These are phyloP conservation scores for Eurytoma adleriae DNA, from an alignment of 2,888 invertebrate genomes.

Conservation along the genomic window DNA sequence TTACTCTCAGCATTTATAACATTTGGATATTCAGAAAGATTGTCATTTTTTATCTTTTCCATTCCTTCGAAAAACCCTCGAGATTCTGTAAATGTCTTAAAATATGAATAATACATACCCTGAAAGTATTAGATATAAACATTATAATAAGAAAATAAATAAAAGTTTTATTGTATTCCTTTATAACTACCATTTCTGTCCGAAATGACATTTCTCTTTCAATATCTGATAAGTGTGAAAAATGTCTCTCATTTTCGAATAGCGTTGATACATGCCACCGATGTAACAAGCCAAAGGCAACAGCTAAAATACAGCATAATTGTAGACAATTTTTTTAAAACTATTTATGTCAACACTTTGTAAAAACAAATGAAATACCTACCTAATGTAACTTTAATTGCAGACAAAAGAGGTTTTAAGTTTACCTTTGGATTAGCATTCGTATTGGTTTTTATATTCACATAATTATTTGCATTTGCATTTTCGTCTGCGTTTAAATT, in stretches of 20 bases:
- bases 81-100: conserved; percentile 87
- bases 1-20: conserved; percentile 88
- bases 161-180: no score
- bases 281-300: conserved; percentile 80
- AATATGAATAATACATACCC: conserved; percentile 93
- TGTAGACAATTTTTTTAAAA: no score
- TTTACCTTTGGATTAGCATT: no score
- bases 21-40: conserved; percentile 88
- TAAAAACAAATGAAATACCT: no score
- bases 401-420: no score
- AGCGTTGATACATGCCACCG: conserved; percentile 83
- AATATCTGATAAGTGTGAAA: conserved; percentile 88
- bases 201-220: conserved; percentile 91
- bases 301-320: conserved; percentile 76
- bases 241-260: conserved; percentile 90
- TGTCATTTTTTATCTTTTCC: conserved; percentile 82
- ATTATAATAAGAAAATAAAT: background rate
- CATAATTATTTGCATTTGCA: no score
- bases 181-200: conserved; percentile 85
- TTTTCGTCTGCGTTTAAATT: no score
- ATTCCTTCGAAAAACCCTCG: conserved; percentile 81
- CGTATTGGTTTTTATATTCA: no score
- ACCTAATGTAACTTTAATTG: no score
- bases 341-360: no score
- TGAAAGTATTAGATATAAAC: conserved; percentile 67